Evolutionary conservation across 1,140 invertebrate genomes (phyloP).

Genomic region (Coelopa frigida): DNA sequence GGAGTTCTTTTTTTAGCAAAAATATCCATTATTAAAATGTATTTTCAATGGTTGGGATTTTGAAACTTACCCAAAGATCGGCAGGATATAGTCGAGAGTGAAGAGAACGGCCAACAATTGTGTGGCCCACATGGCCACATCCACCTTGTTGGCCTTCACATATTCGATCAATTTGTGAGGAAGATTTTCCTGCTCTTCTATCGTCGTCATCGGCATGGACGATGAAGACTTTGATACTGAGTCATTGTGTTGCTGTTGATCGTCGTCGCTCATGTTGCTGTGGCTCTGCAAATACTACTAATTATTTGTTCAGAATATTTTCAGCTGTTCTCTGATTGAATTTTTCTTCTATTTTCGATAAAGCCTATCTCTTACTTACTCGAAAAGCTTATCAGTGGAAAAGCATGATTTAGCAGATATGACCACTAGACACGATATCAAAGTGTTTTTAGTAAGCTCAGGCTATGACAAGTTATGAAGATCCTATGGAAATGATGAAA

Average conservation of each 20-base stretch:
- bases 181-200: constrained; percentile 39
- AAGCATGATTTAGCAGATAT: too few species aligned
- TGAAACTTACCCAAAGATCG: constrained; percentile 70
- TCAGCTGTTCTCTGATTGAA: too few species aligned
- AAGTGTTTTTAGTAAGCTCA: too few species aligned
- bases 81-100: constrained; percentile 76
- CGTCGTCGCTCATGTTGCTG: constrained; percentile 16
- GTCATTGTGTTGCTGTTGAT: constrained; percentile 20
- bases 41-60: background rate
- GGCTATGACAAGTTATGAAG: too few species aligned
- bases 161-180: constrained; percentile 61
- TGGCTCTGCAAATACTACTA: too few species aligned
- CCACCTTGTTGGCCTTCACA: constrained; percentile 73
- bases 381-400: too few species aligned
- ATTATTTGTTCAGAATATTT: too few species aligned
- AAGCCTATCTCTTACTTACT: too few species aligned
- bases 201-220: constrained; percentile 16
- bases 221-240: constrained; percentile 9
- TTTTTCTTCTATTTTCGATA: too few species aligned
- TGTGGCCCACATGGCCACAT: constrained; percentile 75
- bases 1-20: constrained; percentile 60
- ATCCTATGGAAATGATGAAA: too few species aligned
- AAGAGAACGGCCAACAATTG: constrained; percentile 75
- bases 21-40: constrained; percentile 5
- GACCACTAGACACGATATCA: too few species aligned